Percentiles rank a stretch among this genome's conserved stretches.
Conservation (phyloP, 1,140 invertebrate genomes). For the Nephotettix cincticeps region DNA sequence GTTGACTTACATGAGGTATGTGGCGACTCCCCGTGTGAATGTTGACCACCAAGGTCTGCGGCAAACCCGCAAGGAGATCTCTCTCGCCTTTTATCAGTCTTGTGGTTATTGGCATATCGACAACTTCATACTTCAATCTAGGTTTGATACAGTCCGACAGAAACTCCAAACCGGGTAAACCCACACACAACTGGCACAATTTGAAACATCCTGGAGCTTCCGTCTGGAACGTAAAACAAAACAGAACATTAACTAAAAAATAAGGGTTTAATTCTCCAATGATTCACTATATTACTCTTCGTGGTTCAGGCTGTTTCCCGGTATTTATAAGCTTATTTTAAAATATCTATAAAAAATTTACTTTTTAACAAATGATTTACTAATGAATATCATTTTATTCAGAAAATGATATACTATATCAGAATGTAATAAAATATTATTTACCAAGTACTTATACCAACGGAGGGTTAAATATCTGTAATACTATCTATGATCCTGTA, state of each 20-base stretch:
- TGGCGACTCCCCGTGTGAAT: constrained; percentile 51
- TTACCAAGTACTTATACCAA: too few species aligned
- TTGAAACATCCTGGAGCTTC: constrained; percentile 47
- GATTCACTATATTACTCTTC: too few species aligned
- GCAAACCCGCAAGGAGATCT: constrained; percentile 53
- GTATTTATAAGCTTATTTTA: too few species aligned
- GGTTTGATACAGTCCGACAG: constrained; percentile 53
- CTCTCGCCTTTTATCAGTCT: constrained; percentile 12
- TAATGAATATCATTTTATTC: too few species aligned
- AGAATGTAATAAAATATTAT: too few species aligned
- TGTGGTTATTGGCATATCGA: constrained; percentile 14
- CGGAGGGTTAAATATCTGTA: too few species aligned
- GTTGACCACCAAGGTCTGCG: constrained; percentile 49
- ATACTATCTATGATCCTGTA: too few species aligned
- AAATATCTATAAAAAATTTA: too few species aligned
- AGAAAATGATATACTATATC: too few species aligned
- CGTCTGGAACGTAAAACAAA: constrained; percentile 43
- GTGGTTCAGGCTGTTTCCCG: too few species aligned
- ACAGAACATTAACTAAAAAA: constrained; percentile 7
- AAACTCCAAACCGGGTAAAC: constrained; percentile 56
- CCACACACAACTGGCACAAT: constrained; percentile 47
- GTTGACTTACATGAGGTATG: constrained; percentile 46
- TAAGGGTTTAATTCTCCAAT: too few species aligned
- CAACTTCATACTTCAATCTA: constrained; percentile 15
- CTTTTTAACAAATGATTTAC: too few species aligned